These are phyloP conservation scores for crab-eating macaque (Macaca fascicularis) DNA, from an alignment of 2,113 vertebrate genomes.

Conservation along the genomic window T2T-MFA8v1.1 NC_088381.1:81592001-81592500, in stretches of 20 bases:
- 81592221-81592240: accelerated
- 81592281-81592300: background rate
- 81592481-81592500: background rate
- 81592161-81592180: background rate
- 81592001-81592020: background rate
- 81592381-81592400: too few species aligned
- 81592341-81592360: background rate
- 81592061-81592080: background rate
- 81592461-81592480: too few species aligned
- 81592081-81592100: background rate
- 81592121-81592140: background rate
- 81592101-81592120: background rate
- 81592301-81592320: background rate
- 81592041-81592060: background rate
- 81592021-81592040: background rate
- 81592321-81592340: too few species aligned
- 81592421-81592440: background rate
- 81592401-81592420: background rate
- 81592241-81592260: background rate
- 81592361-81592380: background rate
- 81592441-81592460: background rate
- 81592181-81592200: too few species aligned
- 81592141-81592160: background rate
- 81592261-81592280: accelerated
- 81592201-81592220: accelerated